Evolutionary conservation across 2,113 vertebrate species (phyloP).

Genomic region (Rattus rattus): DNA sequence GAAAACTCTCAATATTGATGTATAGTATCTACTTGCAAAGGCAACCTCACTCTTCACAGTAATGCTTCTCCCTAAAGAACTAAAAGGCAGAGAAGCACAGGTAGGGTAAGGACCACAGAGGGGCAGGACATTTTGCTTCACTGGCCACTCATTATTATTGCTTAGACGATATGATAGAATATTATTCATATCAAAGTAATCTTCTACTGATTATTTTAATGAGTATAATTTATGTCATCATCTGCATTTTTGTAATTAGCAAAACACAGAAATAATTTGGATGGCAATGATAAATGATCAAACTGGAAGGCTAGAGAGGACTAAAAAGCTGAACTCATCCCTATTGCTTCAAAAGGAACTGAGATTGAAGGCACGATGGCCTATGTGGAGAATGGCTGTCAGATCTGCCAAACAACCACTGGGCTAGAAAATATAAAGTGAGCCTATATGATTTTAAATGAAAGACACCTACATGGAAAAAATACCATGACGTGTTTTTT

Average conservation of each 20-base stretch:
- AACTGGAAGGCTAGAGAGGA: background rate
- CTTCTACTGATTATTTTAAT: background rate
- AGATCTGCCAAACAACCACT: fast-evolving
- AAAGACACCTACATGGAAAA: background rate
- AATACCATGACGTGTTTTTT: background rate
- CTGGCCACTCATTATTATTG: background rate
- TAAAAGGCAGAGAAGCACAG: fast-evolving
- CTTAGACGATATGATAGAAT: background rate
- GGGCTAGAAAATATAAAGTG: background rate
- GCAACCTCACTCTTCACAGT: background rate
- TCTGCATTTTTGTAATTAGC: background rate
- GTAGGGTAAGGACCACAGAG: fast-evolving
- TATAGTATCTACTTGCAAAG: background rate
- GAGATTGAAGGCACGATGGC: background rate
- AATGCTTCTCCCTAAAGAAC: background rate
- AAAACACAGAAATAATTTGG: background rate
- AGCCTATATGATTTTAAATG: background rate
- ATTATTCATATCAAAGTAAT: slow-evolving; percentile 44
- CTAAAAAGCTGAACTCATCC: background rate
- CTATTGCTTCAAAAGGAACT: background rate
- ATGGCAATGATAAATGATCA: background rate
- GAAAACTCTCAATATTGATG: background rate
- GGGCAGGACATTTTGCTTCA: background rate
- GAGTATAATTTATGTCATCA: background rate
- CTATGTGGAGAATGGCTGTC: background rate